Base-by-base conservation (phyloP, 2,797 vertebrate genomes). In the Dipus sagitta region DNA sequence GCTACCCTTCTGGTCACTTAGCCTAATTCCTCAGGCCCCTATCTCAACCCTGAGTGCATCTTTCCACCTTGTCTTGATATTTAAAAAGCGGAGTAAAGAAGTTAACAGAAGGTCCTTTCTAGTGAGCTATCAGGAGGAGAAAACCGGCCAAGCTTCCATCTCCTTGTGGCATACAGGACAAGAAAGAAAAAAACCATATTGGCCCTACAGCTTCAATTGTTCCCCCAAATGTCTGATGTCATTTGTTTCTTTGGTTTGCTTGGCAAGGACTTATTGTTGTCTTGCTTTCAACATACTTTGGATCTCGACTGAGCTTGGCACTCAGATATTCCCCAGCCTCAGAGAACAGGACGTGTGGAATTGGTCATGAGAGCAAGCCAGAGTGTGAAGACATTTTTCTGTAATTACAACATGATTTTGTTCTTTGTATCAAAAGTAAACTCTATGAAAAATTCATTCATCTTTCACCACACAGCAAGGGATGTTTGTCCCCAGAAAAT, bases 361-460 rank as follows among this genome's bases (percentile, higher is more conserved):
- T 0, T 32, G 70, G 18, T 85, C 76, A 68, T 80, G 38, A 38
- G 72, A 81, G 80, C 18, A 65, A 74, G 82, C 67, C n/a, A 21
- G 68, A 92, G 32, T 87, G 30, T 94, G 96, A 93, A 97, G 83
- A 23, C 65, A 87, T 94, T 95, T 93, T 97, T 96, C 88, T 58
- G 83, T 90, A 95, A 68, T 97, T 60, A 85, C 78, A 60, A 8
- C 17, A 21, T 64, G 42, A 62, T 74, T 92, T 90, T 81, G 5
- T 77, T 80, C 70, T 92, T 95, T 95, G 80, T 71, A 77, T 97
- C 87, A 78, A 1, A 17, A 78, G 60, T 75, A 62, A 86, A 93
- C 60, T 92, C 82, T 26, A 84, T 94, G 90, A 96, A 90, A 94
- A 86, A 82, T 84, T 85, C 95, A 81, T 97, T 71, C 54, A 96